These are phyloP conservation scores for Percopsis transmontana DNA, from an alignment of 2,113 vertebrate species.

Conservation along the genomic window DNA sequence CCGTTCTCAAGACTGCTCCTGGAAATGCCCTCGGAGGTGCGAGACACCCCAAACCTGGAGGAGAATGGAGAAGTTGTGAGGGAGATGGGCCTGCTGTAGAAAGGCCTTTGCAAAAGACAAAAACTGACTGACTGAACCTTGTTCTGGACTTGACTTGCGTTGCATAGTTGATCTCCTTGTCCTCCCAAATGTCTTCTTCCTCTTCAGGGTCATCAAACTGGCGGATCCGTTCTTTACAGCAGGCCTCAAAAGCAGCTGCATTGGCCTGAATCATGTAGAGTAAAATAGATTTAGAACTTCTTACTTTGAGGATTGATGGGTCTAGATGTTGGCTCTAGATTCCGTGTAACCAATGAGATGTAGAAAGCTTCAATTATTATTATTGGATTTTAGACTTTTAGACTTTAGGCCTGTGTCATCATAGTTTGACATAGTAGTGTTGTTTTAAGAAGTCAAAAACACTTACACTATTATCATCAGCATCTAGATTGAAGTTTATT, in stretches of 20 bases:
- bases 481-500: constrained; percentile 92
- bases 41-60: constrained; percentile 86
- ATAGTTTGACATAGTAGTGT: no score
- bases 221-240: constrained; percentile 91
- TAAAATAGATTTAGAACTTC: not conserved
- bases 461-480: constrained; percentile 94
- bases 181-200: constrained; percentile 97
- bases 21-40: constrained; percentile 79
- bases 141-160: constrained; percentile 88
- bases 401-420: no score
- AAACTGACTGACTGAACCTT: constrained; percentile 72
- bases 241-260: constrained; percentile 91
- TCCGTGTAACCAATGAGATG: no score
- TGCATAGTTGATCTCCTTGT: constrained; percentile 87
- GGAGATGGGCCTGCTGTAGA: not conserved
- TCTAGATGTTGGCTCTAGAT: no score
- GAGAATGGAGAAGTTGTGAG: not conserved
- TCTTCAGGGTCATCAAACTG: constrained; percentile 93
- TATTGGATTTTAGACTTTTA: no score
- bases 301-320: no score
- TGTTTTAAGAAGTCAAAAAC: no score
- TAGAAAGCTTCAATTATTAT: no score
- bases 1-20: constrained; percentile 81
- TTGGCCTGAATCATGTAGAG: constrained; percentile 80
- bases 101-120: not conserved